Base-by-base conservation (phyloP, 2,113 vertebrate species). In the Heterotis niloticus region DNA sequence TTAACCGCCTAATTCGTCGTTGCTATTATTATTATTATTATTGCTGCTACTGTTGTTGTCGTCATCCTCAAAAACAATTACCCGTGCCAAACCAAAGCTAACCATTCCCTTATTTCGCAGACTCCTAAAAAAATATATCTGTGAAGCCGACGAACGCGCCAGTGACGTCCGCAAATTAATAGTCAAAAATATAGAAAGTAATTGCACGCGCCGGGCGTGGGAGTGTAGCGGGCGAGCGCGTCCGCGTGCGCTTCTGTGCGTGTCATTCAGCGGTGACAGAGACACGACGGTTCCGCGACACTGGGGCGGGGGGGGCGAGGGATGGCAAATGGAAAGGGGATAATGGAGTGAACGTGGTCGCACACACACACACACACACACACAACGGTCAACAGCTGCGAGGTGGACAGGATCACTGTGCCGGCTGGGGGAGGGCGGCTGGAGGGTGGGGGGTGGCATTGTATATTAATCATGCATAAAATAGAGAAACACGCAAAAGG, bases 351-450 rank as follows among this genome's bases (percentile, higher is more conserved):
- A 77, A 77, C 34, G 7, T 7, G 34, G 34, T 2, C 34, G 34
- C 34, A 44, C 34, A 73, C 66, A 75, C 5, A 52, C 71, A 74
- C 71, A 23, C 71, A 23, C 71, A 74, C 71, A 14, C 54, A 59
- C 71, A 74, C 59, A 23, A 66, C 79, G 52, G 72, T 20, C 72
- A 72, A 77, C 80, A 81, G 80, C 80, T 81, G 80, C 16, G 52
- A 81, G 51, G 23, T 71, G 79, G 79, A 80, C 73, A 62, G 64
- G 64, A 29, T 17, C 70, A 57, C 68, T 10, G 68, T 26, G 23
- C 17, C 64, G 17, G 59, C 18, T 69, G 51, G 29, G 18, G 29
- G 44, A 17, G 34, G 64, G n/a, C 62, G 28, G 68, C 0, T 26
- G 10, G 69, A 44, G 23, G 23, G 10, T 44, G 34, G 2, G 34